phyloP scores from a whole-genome alignment of 1,140 invertebrate genomes.

The Drosophila grimshawi region DNA sequence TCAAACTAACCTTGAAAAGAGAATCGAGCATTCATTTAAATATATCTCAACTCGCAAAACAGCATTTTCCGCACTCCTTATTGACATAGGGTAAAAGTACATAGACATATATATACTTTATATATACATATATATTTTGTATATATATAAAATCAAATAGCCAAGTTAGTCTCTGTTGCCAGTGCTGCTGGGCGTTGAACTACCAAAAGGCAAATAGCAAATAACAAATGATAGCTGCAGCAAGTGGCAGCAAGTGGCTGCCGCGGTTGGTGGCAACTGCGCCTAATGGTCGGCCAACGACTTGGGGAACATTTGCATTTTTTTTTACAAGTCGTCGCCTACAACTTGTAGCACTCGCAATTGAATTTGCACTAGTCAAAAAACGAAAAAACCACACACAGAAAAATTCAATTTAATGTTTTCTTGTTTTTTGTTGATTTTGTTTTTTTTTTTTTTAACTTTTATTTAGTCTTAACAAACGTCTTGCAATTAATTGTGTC shows the following conservation, averaged over 20 bases:
- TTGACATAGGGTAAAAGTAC: not conserved
- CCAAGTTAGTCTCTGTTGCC: constrained; percentile 29
- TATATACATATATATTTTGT: not conserved
- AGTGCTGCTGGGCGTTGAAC: constrained; percentile 17
- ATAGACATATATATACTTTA: not conserved
- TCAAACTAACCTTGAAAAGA: too few species aligned
- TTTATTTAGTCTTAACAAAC: constrained; percentile 53
- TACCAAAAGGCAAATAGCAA: constrained; percentile 30
- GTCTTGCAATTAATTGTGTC: constrained; percentile 79
- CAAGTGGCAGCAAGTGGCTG: constrained; percentile 24
- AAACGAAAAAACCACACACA: constrained; percentile 11
- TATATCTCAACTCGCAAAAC: not conserved
- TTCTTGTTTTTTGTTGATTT: constrained; percentile 37
- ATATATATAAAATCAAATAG: constrained; percentile 16
- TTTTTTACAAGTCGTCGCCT: constrained; percentile 54
- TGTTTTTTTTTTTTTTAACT: constrained; percentile 19
- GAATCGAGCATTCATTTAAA: too few species aligned
- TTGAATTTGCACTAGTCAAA: constrained; percentile 42
- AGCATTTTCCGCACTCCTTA: not conserved
- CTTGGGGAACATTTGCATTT: constrained; percentile 39
- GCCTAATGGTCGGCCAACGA: constrained; percentile 42
- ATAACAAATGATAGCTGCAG: constrained; percentile 54
- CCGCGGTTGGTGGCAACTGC: constrained; percentile 47
- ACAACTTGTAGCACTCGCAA: constrained; percentile 53
- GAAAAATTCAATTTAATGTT: constrained; percentile 62